Evolutionary conservation across 2,113 vertebrate species (phyloP), one percentile per base, ranked within the genome.

Genomic region (Syngnathus typhle): DNA sequence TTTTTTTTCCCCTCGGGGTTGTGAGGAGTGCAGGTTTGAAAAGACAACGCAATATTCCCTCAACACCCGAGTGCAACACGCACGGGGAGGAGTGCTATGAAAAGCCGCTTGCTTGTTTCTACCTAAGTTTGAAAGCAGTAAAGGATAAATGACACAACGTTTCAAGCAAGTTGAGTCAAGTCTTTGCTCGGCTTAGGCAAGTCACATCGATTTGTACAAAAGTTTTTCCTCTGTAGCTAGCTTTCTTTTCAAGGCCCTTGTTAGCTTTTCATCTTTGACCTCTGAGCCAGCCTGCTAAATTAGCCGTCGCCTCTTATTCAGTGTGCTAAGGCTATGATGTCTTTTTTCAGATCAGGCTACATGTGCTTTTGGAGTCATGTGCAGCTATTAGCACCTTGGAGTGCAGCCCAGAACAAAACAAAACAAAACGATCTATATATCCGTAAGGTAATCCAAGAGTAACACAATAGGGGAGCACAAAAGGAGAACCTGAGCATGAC

Each of bases 371-470:
- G 15, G 44, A 46, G 15, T 76, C 60, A 61, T 62, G 54, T 39
- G 49, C 49, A 23, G 60, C 63, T 67, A 32, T 69, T 2, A 16
- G 68, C 80, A 82, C 73, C 79, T 75, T 60, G 68, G 15, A 82
- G 67, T 80, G 71, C 2, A 63, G 23, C n/a, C 16, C 18, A 61
- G 60, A 59, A 67, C 75, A 3, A 46, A 61, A 46, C 2, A 16
- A 74, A 84, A 77, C 65, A 66, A 77, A n/a, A n/a, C n/a, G n/a
- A n/a, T n/a, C n/a, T n/a, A n/a, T n/a, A 70, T 58, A 81, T 77
- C 76, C 73, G 73, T 72, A 70, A 71, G 71, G 64, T 68, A 71
- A 81, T 80, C 76, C 72, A 68, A 47, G 63, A 62, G 67, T 65
- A 52, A 66, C 47, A 51, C 49, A 51, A 51, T 68, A 38, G 69